phyloP scores from a whole-genome alignment of 2,888 invertebrate species.

The Sipunculus nudus region DNA sequence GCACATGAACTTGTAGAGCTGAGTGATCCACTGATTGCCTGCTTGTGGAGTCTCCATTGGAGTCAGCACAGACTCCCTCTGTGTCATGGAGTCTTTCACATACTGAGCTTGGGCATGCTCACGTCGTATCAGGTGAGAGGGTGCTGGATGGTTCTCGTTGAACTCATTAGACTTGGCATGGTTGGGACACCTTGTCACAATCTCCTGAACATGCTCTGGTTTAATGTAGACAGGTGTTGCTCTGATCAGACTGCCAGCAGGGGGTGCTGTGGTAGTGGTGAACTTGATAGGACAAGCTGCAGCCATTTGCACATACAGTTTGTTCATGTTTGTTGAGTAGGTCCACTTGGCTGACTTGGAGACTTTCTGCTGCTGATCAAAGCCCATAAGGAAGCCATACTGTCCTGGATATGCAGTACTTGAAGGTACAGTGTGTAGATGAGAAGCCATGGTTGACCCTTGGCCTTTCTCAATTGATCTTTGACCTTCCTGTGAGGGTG shows the following conservation, averaged over 20 bases:
- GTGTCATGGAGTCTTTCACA: slow-evolving; percentile 13
- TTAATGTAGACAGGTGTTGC: slow-evolving; percentile 76
- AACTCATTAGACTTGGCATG: slow-evolving; percentile 69
- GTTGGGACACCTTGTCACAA: slow-evolving; percentile 76
- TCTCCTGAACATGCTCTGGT: slow-evolving; percentile 74
- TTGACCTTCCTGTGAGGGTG: too few species aligned
- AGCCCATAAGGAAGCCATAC: slow-evolving; percentile 13
- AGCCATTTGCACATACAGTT: slow-evolving; percentile 60
- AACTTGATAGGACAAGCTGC: slow-evolving; percentile 77
- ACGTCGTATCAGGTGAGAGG: slow-evolving; percentile 18
- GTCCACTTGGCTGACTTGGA: slow-evolving; percentile 24
- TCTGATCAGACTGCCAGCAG: slow-evolving; percentile 69
- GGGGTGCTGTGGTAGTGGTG: slow-evolving; percentile 69
- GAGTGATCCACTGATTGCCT: slow-evolving; percentile 71
- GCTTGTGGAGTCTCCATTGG: slow-evolving; percentile 61
- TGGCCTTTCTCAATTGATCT: too few species aligned
- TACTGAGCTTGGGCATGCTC: slow-evolving; percentile 20
- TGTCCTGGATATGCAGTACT: slow-evolving; percentile 17
- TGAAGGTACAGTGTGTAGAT: not conserved
- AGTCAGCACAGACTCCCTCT: slow-evolving; percentile 18
- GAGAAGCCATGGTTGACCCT: too few species aligned
- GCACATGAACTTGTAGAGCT: slow-evolving; percentile 79
- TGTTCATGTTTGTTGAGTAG: slow-evolving; percentile 71
- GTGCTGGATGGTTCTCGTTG: slow-evolving; percentile 1
- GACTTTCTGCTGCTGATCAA: slow-evolving; percentile 22